Evolutionary conservation across 2,888 invertebrate genomes (phyloP), one percentile per base, ranked within the genome.

Genomic region (Agonopterix heracliana): DNA sequence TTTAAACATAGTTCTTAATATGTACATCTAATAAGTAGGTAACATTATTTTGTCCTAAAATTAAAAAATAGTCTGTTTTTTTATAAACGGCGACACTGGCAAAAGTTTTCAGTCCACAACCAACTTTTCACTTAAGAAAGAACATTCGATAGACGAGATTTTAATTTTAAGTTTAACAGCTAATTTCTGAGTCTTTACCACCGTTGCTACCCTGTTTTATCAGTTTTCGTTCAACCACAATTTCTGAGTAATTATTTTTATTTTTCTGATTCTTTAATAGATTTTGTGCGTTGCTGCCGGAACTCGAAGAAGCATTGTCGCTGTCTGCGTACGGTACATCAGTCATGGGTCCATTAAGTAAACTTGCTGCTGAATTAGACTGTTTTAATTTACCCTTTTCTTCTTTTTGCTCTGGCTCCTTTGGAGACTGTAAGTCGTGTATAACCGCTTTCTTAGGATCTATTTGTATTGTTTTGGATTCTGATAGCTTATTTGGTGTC

Each of bases 131-230:
- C 26, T 7, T 26, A 5, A 26, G 26, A 26, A 26, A 26, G 26
- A 26, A 26, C 26, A 26, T 54, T 48, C 40, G 48, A 46, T 47
- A 52, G 55, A 56, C 53, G 52, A 51, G 46, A 34, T n/a, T 17
- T 34, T 41, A 9, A 9, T n/a, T 41, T 41, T 14, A 17, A 46
- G 8, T 68, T 86, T 91, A 93, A 89, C 93, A 93, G 79, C 91
- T 93, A 63, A 93, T 92, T 74, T 93, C 93, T 44, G 92, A 90
- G 69, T 92, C 92, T 46, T 73, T 75, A 40, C 71, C 69, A 38
- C 71, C 78, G 51, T 78, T 82, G 68, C 81, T 86, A 82, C 85
- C 85, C 83, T 86, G 86, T 81, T 83, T 84, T 43, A 64, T 75
- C 12, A 79, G 60, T 66, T 79, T 79, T 60, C 66, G 70, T 51